Conservation (phyloP, 1,140 invertebrate species). For the Solenopsis fugax region DNA sequence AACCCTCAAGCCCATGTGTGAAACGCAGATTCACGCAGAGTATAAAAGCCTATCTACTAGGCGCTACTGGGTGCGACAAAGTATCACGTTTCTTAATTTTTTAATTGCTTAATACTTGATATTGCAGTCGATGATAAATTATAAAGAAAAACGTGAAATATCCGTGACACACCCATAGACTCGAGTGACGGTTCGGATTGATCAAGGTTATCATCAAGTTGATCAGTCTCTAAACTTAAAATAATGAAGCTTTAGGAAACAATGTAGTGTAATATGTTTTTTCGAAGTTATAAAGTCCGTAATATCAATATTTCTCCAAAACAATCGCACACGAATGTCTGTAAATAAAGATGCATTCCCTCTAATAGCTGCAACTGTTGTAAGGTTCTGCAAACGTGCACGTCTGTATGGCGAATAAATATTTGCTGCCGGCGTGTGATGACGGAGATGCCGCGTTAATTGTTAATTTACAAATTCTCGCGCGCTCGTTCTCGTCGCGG, state of each 20-base stretch:
- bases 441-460: conserved; percentile 45
- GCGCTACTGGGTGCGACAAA: not conserved
- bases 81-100: not conserved
- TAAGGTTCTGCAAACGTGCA: conserved; percentile 8
- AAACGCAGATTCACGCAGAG: not conserved
- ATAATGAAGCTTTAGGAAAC: not conserved
- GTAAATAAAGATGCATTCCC: not conserved
- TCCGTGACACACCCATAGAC: not conserved
- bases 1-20: not conserved
- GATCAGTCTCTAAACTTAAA: not conserved
- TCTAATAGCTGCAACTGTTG: not conserved
- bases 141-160: not conserved
- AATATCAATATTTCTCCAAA: conserved; percentile 1
- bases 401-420: conserved; percentile 43
- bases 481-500: conserved; percentile 47
- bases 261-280: not conserved
- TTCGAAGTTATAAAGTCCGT: not conserved
- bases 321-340: not conserved
- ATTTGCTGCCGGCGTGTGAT: conserved; percentile 37
- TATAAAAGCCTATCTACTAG: not conserved
- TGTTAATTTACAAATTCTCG: conserved; percentile 64
- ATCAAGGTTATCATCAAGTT: not conserved
- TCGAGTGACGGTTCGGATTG: not conserved
- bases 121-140: not conserved
- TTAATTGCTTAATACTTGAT: not conserved